A percentile compares a stretch with the other conserved stretches of the same genome.
phyloP scores from a whole-genome alignment of 2,888 invertebrate species.

The Agonopterix arenella region DNA sequence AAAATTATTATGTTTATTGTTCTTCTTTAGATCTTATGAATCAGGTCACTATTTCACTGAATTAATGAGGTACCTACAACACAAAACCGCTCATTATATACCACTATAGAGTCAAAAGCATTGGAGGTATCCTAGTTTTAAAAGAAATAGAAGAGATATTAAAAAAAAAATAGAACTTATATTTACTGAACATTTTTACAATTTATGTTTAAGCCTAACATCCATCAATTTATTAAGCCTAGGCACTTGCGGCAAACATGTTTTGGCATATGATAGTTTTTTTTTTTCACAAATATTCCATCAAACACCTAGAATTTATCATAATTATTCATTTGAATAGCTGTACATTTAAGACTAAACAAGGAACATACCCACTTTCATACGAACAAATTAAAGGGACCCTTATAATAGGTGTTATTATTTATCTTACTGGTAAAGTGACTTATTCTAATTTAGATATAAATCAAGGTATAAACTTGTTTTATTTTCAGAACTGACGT shows the following conservation, averaged over 20 bases:
- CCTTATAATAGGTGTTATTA: constrained; percentile 13
- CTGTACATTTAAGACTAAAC: constrained; percentile 9
- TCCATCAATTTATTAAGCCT: constrained; percentile 36
- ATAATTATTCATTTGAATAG: constrained; percentile 8
- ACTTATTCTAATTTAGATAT: constrained; percentile 47
- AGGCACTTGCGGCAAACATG: constrained; percentile 65
- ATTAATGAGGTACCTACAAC: too few relatives aligned
- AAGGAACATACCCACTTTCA: constrained; percentile 19
- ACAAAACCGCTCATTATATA: too few relatives aligned
- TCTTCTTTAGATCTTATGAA: too few relatives aligned
- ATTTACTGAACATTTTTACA: neutral
- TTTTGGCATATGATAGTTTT: constrained; percentile 36
- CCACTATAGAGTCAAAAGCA: too few relatives aligned
- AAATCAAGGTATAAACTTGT: constrained; percentile 16
- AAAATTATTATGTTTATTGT: too few relatives aligned
- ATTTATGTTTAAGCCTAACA: constrained; percentile 3
- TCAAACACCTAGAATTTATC: constrained; percentile 4
- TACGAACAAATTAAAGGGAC: constrained; percentile 5
- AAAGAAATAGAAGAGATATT: neutral
- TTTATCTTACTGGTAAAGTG: constrained; percentile 12
- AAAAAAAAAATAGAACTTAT: neutral
- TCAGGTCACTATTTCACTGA: too few relatives aligned
- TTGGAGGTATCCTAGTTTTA: too few relatives aligned
- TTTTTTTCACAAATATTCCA: too few relatives aligned
- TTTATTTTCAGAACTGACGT: constrained; percentile 11